Base-by-base conservation (phyloP, 2,113 vertebrate genomes). In the Pluvialis apricaria region DNA sequence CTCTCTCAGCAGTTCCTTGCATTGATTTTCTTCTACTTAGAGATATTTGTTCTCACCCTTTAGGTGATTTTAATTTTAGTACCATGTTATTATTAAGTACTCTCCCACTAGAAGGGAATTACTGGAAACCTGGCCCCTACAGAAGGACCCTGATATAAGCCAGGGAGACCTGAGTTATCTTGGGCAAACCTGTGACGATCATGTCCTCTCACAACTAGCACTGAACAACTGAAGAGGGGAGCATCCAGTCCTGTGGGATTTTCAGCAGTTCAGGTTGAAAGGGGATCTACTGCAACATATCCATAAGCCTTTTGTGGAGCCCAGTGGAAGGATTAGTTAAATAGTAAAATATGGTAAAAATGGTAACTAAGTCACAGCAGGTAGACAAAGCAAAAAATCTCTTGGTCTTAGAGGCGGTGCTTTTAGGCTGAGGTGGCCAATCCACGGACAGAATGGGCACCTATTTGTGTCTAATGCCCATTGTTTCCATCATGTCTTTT, bases 231-330 rank as follows among this genome's bases (percentile, higher is more conserved):
- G 20, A 68, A 78, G 34, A 15, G 2, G 10, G 1, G 15, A 32
- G 1, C 24, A 44, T 8, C 31, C 10, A 2, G 54, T 57, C 36
- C 28, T 13, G 1, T 0, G 2, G 14, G 31, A 61, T 9, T 54
- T 70, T 38, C 88, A 73, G 36, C 71, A 82, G 12, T 26, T 64
- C 12, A 57, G 5, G 3, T 6, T 22, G 17, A 68, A 86, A 75
- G 0, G 0, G 0, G 1, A 54, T 4, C 3, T 28, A 13, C 2
- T 1, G 1, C 5, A 25, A 32, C 1, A 1, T 22, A 44, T 31
- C 14, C n/a, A 44, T 3, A 44, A 65, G 2, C 11, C 10, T 84
- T 88, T 84, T 71, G 6, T 21, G 2, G 22, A 69, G 5, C 9
- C 5, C 11, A 32, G 34, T 10, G 25, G 29, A n/a, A 88, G 8